These are phyloP conservation scores for Plutomurus gul DNA, from an alignment of 1,140 invertebrate species.

Conservation along the genomic window DNA sequence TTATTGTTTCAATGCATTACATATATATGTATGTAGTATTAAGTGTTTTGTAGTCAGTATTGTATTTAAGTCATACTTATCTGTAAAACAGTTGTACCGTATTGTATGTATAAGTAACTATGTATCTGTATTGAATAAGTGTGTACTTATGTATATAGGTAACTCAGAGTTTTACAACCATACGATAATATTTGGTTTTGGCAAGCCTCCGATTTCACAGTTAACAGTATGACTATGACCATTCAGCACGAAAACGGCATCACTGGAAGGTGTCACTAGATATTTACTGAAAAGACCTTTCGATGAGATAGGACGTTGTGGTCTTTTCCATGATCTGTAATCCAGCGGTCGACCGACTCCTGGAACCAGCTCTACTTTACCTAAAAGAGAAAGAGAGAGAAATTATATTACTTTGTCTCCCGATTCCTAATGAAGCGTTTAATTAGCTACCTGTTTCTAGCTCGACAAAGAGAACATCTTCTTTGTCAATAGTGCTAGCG, in stretches of 20 bases:
- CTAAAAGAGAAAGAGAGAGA: slow-evolving; percentile 56
- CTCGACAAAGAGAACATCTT: slow-evolving; percentile 76
- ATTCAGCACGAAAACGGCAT: slow-evolving; percentile 76
- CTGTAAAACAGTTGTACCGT: background rate
- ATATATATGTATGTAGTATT: background rate
- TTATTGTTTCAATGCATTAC: slow-evolving; percentile 2
- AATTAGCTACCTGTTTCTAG: slow-evolving; percentile 67
- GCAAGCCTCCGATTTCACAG: slow-evolving; percentile 73
- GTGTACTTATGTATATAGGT: background rate
- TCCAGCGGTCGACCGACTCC: slow-evolving; percentile 67
- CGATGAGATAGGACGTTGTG: slow-evolving; percentile 70
- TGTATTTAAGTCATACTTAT: background rate
- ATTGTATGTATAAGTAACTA: background rate
- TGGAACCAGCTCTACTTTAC: slow-evolving; percentile 78
- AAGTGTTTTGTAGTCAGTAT: background rate
- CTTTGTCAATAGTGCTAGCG: slow-evolving; percentile 73
- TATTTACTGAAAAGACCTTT: slow-evolving; percentile 75
- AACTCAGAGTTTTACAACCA: slow-evolving; percentile 64
- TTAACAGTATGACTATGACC: slow-evolving; percentile 76
- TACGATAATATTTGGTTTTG: slow-evolving; percentile 68
- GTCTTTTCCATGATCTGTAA: slow-evolving; percentile 48
- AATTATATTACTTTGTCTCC: background rate
- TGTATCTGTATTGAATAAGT: background rate
- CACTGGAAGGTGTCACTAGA: slow-evolving; percentile 73
- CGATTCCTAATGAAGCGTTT: background rate